phyloP scores from a whole-genome alignment of 2,113 vertebrate species.

The Accipiter virgatus region DNA sequence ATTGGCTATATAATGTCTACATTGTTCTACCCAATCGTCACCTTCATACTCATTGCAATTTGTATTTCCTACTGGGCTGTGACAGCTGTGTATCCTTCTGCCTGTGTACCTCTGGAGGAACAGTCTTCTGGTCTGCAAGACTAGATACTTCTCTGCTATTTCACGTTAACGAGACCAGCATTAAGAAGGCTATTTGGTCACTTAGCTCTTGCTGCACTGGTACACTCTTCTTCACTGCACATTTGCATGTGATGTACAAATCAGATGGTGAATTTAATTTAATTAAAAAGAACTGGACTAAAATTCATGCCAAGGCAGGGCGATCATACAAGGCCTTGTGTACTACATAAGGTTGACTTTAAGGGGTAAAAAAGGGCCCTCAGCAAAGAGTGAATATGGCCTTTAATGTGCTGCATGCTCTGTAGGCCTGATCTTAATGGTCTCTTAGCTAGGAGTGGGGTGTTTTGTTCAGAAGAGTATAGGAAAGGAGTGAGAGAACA shows the following conservation, averaged over 20 bases:
- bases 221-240: not conserved
- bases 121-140: not conserved
- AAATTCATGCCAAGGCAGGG: not conserved
- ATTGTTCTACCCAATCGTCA: conserved; percentile 90
- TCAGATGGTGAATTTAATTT: not conserved
- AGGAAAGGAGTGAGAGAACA: not conserved
- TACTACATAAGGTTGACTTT: not conserved
- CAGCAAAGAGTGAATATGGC: not conserved
- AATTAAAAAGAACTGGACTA: not conserved
- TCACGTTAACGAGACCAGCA: not conserved
- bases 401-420: not conserved
- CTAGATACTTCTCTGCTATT: not conserved
- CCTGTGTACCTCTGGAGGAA: not conserved
- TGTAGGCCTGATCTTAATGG: not conserved
- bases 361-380: not conserved
- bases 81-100: conserved; percentile 92
- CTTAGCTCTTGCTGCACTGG: not conserved
- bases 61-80: conserved; percentile 93
- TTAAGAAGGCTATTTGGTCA: not conserved
- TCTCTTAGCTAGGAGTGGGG: not conserved
- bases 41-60: conserved; percentile 88
- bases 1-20: conserved; percentile 89
- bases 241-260: not conserved
- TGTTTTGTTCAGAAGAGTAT: not conserved
- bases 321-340: not conserved